Evolutionary conservation across 1,140 invertebrate genomes (phyloP).

Genomic region (Sipha flava): DNA sequence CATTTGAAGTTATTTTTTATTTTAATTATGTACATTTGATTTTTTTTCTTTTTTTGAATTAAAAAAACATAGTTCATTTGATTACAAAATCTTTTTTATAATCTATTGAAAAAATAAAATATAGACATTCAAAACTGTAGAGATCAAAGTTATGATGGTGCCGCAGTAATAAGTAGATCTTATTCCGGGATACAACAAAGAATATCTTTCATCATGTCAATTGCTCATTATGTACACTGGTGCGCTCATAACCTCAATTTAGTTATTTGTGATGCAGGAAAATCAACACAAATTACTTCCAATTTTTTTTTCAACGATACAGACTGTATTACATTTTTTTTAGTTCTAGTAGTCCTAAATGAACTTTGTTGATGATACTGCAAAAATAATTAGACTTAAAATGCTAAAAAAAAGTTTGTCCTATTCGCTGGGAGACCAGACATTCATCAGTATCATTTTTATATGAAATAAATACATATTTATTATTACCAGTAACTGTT

Average conservation of each 20-base stretch:
- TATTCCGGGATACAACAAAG: background rate
- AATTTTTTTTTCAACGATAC: background rate
- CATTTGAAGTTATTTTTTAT: background rate
- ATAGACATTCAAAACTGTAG: background rate
- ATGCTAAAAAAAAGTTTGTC: background rate
- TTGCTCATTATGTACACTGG: background rate
- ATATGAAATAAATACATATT: too few species aligned
- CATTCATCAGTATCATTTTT: background rate
- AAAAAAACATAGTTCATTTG: too few species aligned
- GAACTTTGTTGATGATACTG: background rate
- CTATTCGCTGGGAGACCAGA: background rate
- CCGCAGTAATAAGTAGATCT: background rate
- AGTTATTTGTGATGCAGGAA: background rate
- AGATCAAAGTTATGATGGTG: background rate
- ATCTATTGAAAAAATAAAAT: background rate
- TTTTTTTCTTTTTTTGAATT: too few species aligned
- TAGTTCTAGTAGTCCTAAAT: background rate
- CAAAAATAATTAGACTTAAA: background rate
- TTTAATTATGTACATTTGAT: too few species aligned
- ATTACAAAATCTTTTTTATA: too few species aligned
- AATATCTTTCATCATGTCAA: background rate
- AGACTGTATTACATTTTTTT: background rate
- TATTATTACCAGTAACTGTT: constrained; percentile 37
- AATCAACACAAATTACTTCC: background rate
- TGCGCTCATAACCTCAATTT: background rate